Conservation (phyloP, 2,797 vertebrate genomes). For the Enoplosus armatus region DNA sequence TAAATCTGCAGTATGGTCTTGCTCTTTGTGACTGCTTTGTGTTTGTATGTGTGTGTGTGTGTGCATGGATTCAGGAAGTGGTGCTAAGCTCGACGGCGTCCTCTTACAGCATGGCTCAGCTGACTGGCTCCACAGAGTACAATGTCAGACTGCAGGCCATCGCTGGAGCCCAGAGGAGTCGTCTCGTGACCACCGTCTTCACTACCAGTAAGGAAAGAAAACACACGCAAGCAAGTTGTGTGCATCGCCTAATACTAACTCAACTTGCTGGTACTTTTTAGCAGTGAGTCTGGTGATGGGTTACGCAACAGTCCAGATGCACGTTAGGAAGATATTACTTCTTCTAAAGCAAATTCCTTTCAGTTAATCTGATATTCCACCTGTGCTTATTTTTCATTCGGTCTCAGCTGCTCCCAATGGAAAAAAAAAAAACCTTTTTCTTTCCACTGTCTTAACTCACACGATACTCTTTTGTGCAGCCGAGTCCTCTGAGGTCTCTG, state of each 20-base stretch:
- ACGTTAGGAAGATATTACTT: neutral
- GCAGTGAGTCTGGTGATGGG: neutral
- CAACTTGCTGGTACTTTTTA: neutral
- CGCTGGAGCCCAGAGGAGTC: constrained; percentile 85
- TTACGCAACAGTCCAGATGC: constrained; percentile 33
- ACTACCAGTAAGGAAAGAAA: constrained; percentile 88
- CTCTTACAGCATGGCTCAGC: constrained; percentile 88
- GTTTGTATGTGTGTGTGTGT: constrained; percentile 26
- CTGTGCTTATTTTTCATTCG: constrained; percentile 45
- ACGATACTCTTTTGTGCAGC: neutral
- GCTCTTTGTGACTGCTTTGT: neutral
- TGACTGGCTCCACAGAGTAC: constrained; percentile 90
- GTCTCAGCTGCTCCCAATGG: constrained; percentile 12
- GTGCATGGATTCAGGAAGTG: constrained; percentile 85
- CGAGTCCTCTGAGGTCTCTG: neutral
- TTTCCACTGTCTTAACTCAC: constrained; percentile 1
- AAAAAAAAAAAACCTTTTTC: constrained; percentile 23
- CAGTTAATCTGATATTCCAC: constrained; percentile 45
- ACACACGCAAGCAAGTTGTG: neutral
- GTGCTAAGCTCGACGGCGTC: constrained; percentile 87
- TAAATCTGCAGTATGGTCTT: neutral
- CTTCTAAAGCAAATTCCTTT: constrained; percentile 31
- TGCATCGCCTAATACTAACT: neutral
- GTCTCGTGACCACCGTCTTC: constrained; percentile 81
- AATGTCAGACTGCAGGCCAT: constrained; percentile 88